phyloP scores from a whole-genome alignment of 2,888 invertebrate genomes.

The Pomacea canaliculata region DNA sequence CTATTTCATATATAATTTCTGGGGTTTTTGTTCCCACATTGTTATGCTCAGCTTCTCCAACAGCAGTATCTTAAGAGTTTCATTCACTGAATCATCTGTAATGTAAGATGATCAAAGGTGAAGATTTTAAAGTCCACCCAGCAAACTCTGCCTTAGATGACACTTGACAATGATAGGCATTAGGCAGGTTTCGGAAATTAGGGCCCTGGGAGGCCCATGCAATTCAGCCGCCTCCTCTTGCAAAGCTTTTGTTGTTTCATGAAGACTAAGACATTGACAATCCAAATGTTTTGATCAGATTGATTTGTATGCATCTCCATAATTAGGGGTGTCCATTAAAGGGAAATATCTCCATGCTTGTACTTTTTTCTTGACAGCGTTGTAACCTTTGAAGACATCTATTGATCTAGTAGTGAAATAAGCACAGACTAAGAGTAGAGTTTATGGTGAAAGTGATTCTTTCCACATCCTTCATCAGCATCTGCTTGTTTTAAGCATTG shows the following conservation, averaged over 20 bases:
- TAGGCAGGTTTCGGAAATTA: conserved; percentile 15
- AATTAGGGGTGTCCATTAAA: not conserved
- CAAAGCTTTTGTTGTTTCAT: no score
- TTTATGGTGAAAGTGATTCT: no score
- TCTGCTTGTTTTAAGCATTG: no score
- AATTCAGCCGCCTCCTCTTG: not conserved
- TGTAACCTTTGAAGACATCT: no score
- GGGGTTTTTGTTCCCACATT: conserved; percentile 65
- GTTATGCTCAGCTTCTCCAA: conserved; percentile 21
- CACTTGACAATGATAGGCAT: conserved; percentile 25
- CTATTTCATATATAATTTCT: conserved; percentile 81
- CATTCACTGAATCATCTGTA: not conserved
- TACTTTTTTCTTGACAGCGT: no score
- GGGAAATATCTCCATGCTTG: not conserved
- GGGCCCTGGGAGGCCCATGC: conserved; percentile 1
- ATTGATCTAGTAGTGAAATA: no score
- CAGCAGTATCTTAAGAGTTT: not conserved
- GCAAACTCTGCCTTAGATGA: conserved; percentile 13
- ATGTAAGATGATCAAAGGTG: not conserved
- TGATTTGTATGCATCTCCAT: no score
- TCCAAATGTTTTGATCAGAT: no score
- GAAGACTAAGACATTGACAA: no score
- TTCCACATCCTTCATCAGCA: no score
- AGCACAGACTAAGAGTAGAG: no score
- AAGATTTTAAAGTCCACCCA: not conserved